Evolutionary conservation across 2,113 vertebrate species (phyloP).

Genomic region (Pygoscelis antarcticus): DNA sequence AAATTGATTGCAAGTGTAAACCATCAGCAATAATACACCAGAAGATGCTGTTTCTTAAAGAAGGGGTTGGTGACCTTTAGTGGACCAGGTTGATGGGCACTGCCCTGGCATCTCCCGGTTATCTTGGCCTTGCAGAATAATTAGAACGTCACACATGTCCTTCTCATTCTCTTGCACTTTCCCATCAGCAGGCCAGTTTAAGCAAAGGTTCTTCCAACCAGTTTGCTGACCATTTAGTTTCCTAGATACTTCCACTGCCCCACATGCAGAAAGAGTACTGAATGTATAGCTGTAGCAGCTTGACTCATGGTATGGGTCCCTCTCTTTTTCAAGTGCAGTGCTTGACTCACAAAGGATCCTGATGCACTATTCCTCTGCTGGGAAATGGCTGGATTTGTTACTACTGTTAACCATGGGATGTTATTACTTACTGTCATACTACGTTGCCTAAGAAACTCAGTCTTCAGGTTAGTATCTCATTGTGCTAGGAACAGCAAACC

Average conservation of each 20-base stretch:
- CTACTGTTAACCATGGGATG: not conserved
- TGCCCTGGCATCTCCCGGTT: not conserved
- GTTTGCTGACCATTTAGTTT: not conserved
- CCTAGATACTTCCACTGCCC: not conserved
- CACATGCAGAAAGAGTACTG: not conserved
- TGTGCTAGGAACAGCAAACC: not conserved
- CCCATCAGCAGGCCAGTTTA: not conserved
- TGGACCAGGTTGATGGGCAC: not conserved
- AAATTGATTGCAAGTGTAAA: not conserved
- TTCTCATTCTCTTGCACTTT: not conserved
- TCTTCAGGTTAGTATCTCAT: not conserved
- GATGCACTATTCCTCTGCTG: not conserved
- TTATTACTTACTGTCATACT: not conserved
- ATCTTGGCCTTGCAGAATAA: not conserved
- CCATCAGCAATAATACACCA: not conserved
- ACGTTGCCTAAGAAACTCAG: not conserved
- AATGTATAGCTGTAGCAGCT: not conserved
- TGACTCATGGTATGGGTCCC: not conserved
- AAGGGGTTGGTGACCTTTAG: not conserved
- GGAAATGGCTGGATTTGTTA: not conserved
- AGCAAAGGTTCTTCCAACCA: not conserved
- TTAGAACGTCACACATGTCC: not conserved
- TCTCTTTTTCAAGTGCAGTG: not conserved
- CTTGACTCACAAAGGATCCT: not conserved
- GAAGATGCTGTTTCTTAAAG: not conserved